A percentile compares a stretch with the other conserved stretches of the same genome.
Conservation (phyloP, 2,113 vertebrate species). For the Ictalurus punctatus region DNA sequence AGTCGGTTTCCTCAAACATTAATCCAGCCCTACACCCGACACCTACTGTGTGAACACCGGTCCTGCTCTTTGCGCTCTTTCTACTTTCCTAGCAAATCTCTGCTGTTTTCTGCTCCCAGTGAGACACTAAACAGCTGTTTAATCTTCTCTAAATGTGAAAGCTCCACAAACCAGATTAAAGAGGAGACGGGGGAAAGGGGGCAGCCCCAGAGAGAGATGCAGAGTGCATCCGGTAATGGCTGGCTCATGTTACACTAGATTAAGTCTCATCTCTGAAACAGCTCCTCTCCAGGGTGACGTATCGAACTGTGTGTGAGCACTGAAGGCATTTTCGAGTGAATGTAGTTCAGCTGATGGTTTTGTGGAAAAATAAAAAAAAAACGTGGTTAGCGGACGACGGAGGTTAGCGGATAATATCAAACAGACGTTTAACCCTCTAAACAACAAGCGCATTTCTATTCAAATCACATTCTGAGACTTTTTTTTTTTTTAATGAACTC, state of each 20-base stretch:
- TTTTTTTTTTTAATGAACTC: background rate
- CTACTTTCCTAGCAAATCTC: background rate
- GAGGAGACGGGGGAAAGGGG: constrained; percentile 50
- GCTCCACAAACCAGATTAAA: constrained; percentile 64
- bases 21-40: background rate
- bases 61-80: constrained; percentile 11
- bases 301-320: constrained; percentile 18
- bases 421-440: background rate
- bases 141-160: constrained; percentile 46
- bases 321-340: constrained; percentile 4
- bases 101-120: constrained; percentile 43
- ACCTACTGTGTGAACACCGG: background rate
- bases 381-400: background rate
- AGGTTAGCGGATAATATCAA: background rate
- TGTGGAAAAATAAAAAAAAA: background rate
- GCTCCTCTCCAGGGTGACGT: constrained; percentile 41
- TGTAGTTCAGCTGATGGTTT: background rate
- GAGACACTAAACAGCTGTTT: constrained; percentile 52
- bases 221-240: constrained; percentile 63
- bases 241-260: constrained; percentile 50
- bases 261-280: constrained; percentile 43
- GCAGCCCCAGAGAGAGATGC: constrained; percentile 44
- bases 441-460: background rate
- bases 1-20: background rate
- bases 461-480: background rate